Percentiles rank a stretch among this genome's conserved stretches.
Conservation (phyloP, 2,797 vertebrate species). For the Coracias cyanogaster region DNA sequence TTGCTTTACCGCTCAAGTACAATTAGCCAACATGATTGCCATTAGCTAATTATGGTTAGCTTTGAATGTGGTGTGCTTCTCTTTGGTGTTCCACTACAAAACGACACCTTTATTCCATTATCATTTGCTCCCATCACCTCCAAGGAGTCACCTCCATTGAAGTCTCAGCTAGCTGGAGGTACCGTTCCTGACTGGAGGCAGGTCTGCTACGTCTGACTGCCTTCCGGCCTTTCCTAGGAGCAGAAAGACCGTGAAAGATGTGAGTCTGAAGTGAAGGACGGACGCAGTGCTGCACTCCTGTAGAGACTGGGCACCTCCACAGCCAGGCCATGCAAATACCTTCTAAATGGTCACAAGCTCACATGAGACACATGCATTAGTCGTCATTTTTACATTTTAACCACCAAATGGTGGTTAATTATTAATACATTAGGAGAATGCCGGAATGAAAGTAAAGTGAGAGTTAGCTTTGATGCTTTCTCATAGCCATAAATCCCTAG, state of each 20-base stretch:
- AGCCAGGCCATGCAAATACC: not conserved
- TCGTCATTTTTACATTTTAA: not conserved
- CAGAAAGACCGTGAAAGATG: not conserved
- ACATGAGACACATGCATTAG: not conserved
- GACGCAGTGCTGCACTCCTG: not conserved
- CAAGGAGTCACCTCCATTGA: not conserved
- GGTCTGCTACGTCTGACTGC: fast-evolving
- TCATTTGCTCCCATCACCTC: not conserved
- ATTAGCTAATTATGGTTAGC: not conserved
- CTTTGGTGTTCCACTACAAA: not conserved
- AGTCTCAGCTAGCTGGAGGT: too few species aligned
- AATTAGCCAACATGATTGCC: not conserved
- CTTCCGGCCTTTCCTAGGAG: not conserved
- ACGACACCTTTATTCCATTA: not conserved
- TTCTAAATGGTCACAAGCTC: not conserved
- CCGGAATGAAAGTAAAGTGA: not conserved
- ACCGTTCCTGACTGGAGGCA: not conserved
- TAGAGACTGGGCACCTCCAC: not conserved
- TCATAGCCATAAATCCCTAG: not conserved
- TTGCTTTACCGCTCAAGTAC: not conserved
- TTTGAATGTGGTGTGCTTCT: not conserved
- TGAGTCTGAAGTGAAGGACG: not conserved
- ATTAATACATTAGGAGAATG: not conserved
- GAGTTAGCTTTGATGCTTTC: not conserved
- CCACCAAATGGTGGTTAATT: not conserved